Percentiles rank a stretch among this genome's conserved stretches.
Evolutionary conservation across 30 jellyfish, hydroid and myxozoan species (phyloP).

Genomic region (Mastigias papua): DNA sequence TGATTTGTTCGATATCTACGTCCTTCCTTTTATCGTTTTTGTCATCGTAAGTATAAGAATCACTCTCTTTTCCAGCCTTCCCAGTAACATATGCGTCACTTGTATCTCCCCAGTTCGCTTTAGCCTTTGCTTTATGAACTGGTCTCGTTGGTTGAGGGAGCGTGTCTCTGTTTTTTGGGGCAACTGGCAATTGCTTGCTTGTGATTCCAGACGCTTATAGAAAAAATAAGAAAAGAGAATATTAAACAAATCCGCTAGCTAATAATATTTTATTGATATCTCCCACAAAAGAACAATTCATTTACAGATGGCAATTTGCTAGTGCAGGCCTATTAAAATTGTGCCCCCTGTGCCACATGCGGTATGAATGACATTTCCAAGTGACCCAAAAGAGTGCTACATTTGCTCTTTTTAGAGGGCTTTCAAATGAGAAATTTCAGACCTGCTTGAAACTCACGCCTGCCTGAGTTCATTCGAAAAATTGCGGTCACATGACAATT

Average conservation of each 20-base stretch:
- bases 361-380: too few relatives aligned
- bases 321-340: too few relatives aligned
- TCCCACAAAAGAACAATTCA: too few relatives aligned
- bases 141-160: slow-evolving; percentile 6
- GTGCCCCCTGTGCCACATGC: too few relatives aligned
- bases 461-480: too few relatives aligned
- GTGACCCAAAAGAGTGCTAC: too few relatives aligned
- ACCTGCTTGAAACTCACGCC: too few relatives aligned
- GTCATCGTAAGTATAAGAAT: slow-evolving; percentile 33
- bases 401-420: too few relatives aligned
- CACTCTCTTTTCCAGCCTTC: slow-evolving; percentile 8
- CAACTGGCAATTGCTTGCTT: slow-evolving; percentile 60
- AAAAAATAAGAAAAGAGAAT: neutral
- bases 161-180: slow-evolving; percentile 54
- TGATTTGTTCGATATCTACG: slow-evolving; percentile 14
- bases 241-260: neutral
- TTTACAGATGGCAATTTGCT: too few relatives aligned
- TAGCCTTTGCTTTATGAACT: neutral
- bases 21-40: neutral
- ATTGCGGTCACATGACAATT: too few relatives aligned
- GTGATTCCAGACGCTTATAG: slow-evolving; percentile 56
- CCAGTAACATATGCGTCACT: slow-evolving; percentile 34
- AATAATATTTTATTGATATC: too few relatives aligned
- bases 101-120: neutral
- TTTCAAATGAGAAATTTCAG: too few relatives aligned